Percentiles rank a stretch among this genome's conserved stretches.
Conservation (phyloP, 2,113 vertebrate species). For the Poeciliopsis prolifica region DNA sequence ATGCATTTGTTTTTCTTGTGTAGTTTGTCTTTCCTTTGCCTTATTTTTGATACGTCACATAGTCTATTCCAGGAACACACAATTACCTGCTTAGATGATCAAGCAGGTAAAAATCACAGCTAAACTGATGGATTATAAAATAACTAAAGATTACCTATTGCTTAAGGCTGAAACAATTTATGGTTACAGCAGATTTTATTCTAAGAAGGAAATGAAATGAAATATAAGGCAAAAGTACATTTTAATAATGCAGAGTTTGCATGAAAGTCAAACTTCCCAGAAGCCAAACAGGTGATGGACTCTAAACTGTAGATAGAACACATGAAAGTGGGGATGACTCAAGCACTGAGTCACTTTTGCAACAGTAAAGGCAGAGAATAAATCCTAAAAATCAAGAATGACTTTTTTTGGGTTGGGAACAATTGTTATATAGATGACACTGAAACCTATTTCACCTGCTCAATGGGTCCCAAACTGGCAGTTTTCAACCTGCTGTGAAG, state of each 20-base stretch:
- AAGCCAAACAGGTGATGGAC: background rate
- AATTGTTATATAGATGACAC: background rate
- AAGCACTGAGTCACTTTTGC: background rate
- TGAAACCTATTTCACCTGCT: background rate
- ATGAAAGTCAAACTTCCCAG: background rate
- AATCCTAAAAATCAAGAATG: background rate
- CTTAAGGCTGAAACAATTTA: background rate
- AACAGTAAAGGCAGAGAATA: background rate
- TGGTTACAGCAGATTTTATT: too few relatives aligned
- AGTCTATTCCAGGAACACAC: too few relatives aligned
- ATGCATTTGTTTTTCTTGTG: too few relatives aligned
- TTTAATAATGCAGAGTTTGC: background rate
- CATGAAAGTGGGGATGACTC: conserved; percentile 28
- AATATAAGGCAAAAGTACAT: background rate
- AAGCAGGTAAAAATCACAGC: too few relatives aligned
- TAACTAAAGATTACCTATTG: too few relatives aligned
- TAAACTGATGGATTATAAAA: too few relatives aligned
- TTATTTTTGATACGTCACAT: too few relatives aligned
- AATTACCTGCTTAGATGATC: too few relatives aligned
- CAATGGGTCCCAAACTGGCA: background rate
- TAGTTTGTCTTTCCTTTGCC: too few relatives aligned
- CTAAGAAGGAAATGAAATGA: too few relatives aligned
- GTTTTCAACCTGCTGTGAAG: background rate
- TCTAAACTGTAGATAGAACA: background rate
- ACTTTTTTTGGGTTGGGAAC: background rate